Base-by-base conservation (phyloP, 2,888 invertebrate species). In the Drosophila histrio region DNA sequence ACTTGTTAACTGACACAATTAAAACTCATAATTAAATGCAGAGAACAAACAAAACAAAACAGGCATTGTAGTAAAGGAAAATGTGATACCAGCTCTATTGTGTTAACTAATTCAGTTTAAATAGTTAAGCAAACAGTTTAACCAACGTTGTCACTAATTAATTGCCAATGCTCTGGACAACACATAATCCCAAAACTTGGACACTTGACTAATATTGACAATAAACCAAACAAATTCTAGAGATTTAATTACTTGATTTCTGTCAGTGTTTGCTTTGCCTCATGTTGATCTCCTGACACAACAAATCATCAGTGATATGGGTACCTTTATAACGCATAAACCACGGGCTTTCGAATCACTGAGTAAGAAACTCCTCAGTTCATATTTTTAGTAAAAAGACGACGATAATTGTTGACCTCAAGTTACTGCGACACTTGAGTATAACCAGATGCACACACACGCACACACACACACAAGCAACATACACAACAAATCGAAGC, bases 401-500 rank as follows among this genome's bases (percentile, higher is more conserved):
- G 17, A 46, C 54, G 54, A 71, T 76, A 58, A 70, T 15, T 47
- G 32, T 49, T 63, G 63, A 63, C 50, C 59, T 63, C 63, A 57
- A 62, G 39, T 54, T 46, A 38, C 28, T 8, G 4, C 11, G 19
- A 22, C 26, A 52, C 26, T 28, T 24, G 43, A 43, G 30, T 26
- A 24, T 30, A 49, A 34, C 21, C 50, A 59, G 39, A 58, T 57
- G 32, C 41, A 36, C 21, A 22, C 26, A 26, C 22, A 39, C 13
- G 9, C 39, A 39, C 13, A 17, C 46, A 30, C 36, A 26, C 26
- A 26, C 17, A 47, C 36, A 32, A 24, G 24, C 26, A 15, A 22
- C 13, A 41, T 28, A 38, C 74, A 49, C 32, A 46, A 66, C 60
- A 61, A 77, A 77, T 60, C 77, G 73, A 61, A 77, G 68, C 73